Evolutionary conservation across 2,797 vertebrate genomes (phyloP), one percentile per base, ranked within the genome.

Genomic region (Acrocephalus scirpaceus): DNA sequence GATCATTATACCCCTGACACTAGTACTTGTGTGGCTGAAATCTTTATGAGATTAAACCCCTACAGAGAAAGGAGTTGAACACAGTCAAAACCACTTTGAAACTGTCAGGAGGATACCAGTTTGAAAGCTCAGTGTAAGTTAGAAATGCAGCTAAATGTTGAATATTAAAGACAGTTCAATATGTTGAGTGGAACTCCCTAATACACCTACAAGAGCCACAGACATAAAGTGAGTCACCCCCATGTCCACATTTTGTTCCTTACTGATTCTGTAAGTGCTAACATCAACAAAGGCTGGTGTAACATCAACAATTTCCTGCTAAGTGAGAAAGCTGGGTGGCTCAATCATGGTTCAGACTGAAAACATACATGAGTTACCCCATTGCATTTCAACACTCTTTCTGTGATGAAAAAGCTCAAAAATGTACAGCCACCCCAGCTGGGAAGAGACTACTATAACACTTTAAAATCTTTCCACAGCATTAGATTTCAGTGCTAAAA

Each of bases 1-100:
- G 95, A 98, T 98, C 98, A 98, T 98, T 98, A 98, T 97, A 97
- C 98, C 98, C 98, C 97, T 98, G 98, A 98, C 97, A 98, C 97
- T 96, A 96, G 97, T 97, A 96, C 96, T 97, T 97, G 96, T 97
- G 97, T 98, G 98, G 97, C 98, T 98, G 97, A 98, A 98, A 98
- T 98, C 97, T 98, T 98, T 98, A 98, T 98, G 97, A 98, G 98
- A 98, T 98, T 98, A 98, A 97, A 97, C 97, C 96, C 98, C 98
- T 71, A 97, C 96, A 91, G 97, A 92, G 98, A 98, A 93, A 97
- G 88, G 96, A 98, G 97, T 97, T 97, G 97, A 98, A 97, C 92
- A 86, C 29, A 44, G 95, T 97, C 96, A 97, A 97, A 98, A 96
- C 80, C 97, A 97, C 97, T 98, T 97, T 97, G 94, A 97, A 97